Base-by-base conservation (phyloP, 2,113 vertebrate genomes). In the Rhegmatorhina hoffmannsi region DNA sequence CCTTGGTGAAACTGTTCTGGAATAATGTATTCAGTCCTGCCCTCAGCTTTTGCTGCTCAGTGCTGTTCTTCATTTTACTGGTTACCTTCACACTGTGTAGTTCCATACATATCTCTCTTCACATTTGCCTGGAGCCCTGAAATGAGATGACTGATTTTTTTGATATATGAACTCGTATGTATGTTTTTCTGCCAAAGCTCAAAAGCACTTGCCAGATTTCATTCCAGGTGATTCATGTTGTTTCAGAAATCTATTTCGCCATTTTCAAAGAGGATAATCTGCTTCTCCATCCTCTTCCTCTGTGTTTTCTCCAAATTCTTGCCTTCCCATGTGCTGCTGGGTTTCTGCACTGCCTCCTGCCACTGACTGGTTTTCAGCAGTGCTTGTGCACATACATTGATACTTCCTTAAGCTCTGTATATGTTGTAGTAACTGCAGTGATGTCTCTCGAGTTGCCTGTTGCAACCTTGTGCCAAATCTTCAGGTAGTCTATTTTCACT, bases 361-460 rank as follows among this genome's bases (percentile, higher is more conserved):
- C 16, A 17, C 24, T 20, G 43, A 1, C 5, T 56, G 44, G 8
- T 40, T 77, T 86, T 44, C 44, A 26, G 0, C 7, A 11, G 69
- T 12, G n/a, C 5, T 1, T 38, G 29, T 38, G 43, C 19, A 13
- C 23, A 1, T 7, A 4, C 4, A 6, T 0, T 25, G 29, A 5
- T 60, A 16, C 4, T 63, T 84, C 73, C 44, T 21, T 15, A 49
- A 52, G 74, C 49, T 6, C 46, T 50, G 19, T 24, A 2, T n/a
- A 19, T 38, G 38, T 28, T 40, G 19, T 6, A 18, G 53, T 28
- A n/a, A 58, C 24, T 15, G 15, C 66, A 38, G 56, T 21, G 1
- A 6, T 28, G 50, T 13, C n/a, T 4, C 55, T 73, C 1, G 3
- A 58, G 36, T 3, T 72, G 66, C 46, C 59, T 77, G n/a, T 9